These are phyloP conservation scores for Musca vetustissima DNA, from an alignment of 1,140 invertebrate genomes.

Conservation along the genomic window DNA sequence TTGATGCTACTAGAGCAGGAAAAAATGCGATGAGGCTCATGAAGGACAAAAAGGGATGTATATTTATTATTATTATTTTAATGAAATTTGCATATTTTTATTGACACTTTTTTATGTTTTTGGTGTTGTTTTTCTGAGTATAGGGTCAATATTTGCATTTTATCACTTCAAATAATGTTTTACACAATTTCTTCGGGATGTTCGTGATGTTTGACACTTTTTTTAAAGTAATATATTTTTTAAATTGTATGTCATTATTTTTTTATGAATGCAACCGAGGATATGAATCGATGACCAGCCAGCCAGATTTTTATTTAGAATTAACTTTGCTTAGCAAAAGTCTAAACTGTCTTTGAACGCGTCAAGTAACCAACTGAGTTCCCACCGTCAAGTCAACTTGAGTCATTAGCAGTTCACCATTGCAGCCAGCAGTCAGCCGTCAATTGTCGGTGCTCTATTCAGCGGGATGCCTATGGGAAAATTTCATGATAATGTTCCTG, in stretches of 20 bases:
- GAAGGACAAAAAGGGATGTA: too few relatives aligned
- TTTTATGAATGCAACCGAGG: too few relatives aligned
- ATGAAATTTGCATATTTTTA: too few relatives aligned
- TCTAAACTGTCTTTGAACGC: conserved; percentile 52
- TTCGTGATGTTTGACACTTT: neutral
- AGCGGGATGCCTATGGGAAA: conserved; percentile 10
- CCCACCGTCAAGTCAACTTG: neutral
- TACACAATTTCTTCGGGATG: neutral
- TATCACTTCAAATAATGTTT: neutral
- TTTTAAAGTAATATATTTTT: neutral
- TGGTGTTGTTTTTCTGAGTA: too few relatives aligned
- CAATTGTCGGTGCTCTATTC: neutral
- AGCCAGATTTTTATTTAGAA: too few relatives aligned
- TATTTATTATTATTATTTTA: too few relatives aligned
- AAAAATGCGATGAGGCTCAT: too few relatives aligned
- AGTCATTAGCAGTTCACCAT: conserved; percentile 15
- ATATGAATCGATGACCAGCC: too few relatives aligned
- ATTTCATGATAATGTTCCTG: conserved; percentile 1
- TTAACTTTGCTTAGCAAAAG: conserved; percentile 4
- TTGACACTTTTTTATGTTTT: too few relatives aligned
- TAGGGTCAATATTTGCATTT: too few relatives aligned
- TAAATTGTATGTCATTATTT: too few relatives aligned
- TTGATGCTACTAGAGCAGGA: too few relatives aligned
- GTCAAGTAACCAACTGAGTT: conserved; percentile 53
- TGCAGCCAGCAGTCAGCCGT: conserved; percentile 11